A percentile compares a stretch with the other conserved stretches of the same genome.
phyloP scores from a whole-genome alignment of 2,888 invertebrate genomes.

The Polylopha cassiicola region DNA sequence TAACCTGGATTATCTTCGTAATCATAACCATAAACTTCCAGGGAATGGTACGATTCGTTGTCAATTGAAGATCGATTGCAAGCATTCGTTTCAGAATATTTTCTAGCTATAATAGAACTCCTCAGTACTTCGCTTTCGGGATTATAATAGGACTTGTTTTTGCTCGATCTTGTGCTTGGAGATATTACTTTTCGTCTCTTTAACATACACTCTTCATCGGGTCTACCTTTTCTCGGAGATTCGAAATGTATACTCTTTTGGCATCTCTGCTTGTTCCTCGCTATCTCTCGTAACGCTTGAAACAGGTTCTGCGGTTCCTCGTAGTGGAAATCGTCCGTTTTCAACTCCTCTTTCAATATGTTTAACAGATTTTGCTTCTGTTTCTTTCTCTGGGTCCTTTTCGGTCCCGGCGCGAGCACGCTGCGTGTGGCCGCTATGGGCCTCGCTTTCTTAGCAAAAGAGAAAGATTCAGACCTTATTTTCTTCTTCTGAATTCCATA shows the following conservation, averaged over 20 bases:
- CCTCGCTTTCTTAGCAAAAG: background rate
- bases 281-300: slow-evolving; percentile 7
- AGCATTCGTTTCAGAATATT: background rate
- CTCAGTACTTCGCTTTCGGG: background rate
- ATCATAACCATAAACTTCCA: slow-evolving; percentile 3
- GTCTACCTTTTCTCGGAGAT: background rate
- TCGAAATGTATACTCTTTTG: background rate
- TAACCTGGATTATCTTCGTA: background rate
- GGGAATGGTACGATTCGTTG: slow-evolving; percentile 2
- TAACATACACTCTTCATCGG: background rate
- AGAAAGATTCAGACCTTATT: too few relatives aligned
- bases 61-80: background rate
- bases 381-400: too few relatives aligned
- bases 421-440: background rate
- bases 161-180: background rate
- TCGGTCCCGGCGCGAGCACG: too few relatives aligned
- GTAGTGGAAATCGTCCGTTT: background rate
- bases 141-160: background rate
- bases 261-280: slow-evolving; percentile 1
- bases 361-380: slow-evolving; percentile 7
- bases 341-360: slow-evolving; percentile 9
- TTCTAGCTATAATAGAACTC: background rate
- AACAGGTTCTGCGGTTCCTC: slow-evolving; percentile 5
- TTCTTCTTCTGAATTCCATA: too few relatives aligned
- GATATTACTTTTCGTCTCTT: slow-evolving; percentile 3